phyloP scores from a whole-genome alignment of 2,888 invertebrate genomes.

The Tortrix viridana region DNA sequence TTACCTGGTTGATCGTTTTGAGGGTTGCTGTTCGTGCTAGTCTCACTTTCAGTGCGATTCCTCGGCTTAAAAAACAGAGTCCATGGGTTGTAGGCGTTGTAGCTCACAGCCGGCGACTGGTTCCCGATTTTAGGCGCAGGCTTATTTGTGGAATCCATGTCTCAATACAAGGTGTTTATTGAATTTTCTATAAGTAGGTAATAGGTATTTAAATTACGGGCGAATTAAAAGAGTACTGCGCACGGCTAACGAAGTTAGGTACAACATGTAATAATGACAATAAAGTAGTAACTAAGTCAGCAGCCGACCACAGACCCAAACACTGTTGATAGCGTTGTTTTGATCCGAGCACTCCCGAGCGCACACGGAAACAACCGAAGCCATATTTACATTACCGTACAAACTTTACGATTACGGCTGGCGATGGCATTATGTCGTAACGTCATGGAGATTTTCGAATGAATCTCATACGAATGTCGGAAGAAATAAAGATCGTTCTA shows the following conservation, averaged over 20 bases:
- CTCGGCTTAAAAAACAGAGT: slow-evolving; percentile 72
- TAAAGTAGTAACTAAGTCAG: slow-evolving; percentile 41
- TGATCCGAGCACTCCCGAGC: slow-evolving; percentile 68
- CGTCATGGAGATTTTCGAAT: background rate
- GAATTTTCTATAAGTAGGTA: too few species aligned
- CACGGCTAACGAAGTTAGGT: slow-evolving; percentile 54
- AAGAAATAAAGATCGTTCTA: background rate
- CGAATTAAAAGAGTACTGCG: slow-evolving; percentile 55
- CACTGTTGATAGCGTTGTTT: slow-evolving; percentile 59
- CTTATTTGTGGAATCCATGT: slow-evolving; percentile 70
- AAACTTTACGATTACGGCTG: slow-evolving; percentile 27
- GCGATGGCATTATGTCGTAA: slow-evolving; percentile 6
- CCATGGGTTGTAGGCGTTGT: slow-evolving; percentile 76
- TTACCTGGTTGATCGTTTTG: slow-evolving; percentile 67
- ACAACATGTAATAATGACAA: slow-evolving; percentile 63
- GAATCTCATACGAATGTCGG: background rate
- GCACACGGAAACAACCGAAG: slow-evolving; percentile 65
- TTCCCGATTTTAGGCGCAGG: slow-evolving; percentile 55
- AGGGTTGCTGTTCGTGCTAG: slow-evolving; percentile 65
- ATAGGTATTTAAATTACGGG: background rate
- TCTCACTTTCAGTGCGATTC: slow-evolving; percentile 74
- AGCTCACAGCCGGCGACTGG: slow-evolving; percentile 54
- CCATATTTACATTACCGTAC: slow-evolving; percentile 51
- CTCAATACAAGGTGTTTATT: slow-evolving; percentile 28
- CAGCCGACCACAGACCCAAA: slow-evolving; percentile 25